Evolutionary conservation across 2,797 vertebrate genomes (phyloP), one percentile per base, ranked within the genome.

Genomic region (Onychomys leucogaster): DNA sequence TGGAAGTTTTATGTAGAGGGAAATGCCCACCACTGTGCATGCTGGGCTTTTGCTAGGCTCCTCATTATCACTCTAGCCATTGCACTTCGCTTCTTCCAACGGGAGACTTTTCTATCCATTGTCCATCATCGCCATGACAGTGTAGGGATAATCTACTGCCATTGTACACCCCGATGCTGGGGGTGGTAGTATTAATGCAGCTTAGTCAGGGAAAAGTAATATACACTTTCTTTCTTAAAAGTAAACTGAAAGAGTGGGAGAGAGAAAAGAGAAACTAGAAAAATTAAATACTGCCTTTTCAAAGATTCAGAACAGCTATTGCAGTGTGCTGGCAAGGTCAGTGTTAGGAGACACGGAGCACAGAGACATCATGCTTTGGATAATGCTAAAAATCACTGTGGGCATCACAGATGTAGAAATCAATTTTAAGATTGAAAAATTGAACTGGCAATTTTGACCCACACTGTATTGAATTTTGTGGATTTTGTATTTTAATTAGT

Each of bases 131-230:
- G 83, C 92, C 37, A 41, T 96, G 98, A 98, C 98, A 98, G 98
- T 98, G 69, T 94, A 90, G 96, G 94, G 96, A 97, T 98, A 98
- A 98, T 98, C 98, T 98, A 98, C 97, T 96, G 93, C 97, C 82
- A 87, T 0, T 87, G 95, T 0, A 0, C 97, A 61, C 75, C 96
- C 98, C 96, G 97, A 98, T 97, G 98, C 97, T 97, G 96, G 94
- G 97, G 95, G 89, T 89, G 94, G 86, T 78, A 94, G 97, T 97
- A 98, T 98, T 98, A 98, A 97, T 14, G 59, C 88, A 91, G 97
- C 90, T 94, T 94, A 81, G 97, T 98, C 96, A 75, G 96, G 59
- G 97, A 96, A 98, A 57, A 94, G 34, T 59, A 88, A 88, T 63
- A 94, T 9, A 52, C 2, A 7, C 29, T 89, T 69, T 23, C n/a